Evolutionary conservation across 2,797 vertebrate species (phyloP).

Genomic region (Sebastes flavidus): DNA sequence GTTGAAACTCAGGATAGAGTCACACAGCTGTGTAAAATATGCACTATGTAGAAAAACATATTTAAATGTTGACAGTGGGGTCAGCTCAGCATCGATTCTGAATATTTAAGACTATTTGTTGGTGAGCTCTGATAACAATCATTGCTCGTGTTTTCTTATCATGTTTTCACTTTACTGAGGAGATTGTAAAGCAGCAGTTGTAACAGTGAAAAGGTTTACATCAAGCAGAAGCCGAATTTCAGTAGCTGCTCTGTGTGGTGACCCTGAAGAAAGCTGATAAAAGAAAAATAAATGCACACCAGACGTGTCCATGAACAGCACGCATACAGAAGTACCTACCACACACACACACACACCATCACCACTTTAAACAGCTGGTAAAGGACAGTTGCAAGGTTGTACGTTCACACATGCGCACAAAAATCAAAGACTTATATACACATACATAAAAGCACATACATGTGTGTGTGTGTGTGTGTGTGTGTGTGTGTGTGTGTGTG

Average conservation of each 20-base stretch:
- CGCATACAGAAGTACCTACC: too few relatives aligned
- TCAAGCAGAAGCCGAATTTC: background rate
- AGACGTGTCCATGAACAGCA: background rate
- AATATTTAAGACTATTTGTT: constrained; percentile 4
- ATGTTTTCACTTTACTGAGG: background rate
- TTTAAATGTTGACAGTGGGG: background rate
- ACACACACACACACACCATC: too few relatives aligned
- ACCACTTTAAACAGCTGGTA: background rate
- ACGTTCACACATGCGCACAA: background rate
- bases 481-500: too few relatives aligned
- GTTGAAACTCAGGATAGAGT: background rate
- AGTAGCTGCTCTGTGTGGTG: constrained; percentile 9
- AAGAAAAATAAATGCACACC: background rate
- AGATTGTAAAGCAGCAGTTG: background rate
- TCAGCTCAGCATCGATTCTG: background rate
- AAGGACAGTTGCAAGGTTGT: constrained; percentile 14
- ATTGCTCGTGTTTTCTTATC: background rate
- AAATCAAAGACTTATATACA: background rate
- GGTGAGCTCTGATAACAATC: background rate
- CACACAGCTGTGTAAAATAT: background rate
- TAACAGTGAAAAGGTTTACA: background rate
- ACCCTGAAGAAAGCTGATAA: constrained; percentile 24
- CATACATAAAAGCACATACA: background rate
- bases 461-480: too few relatives aligned
- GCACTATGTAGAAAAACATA: background rate